Evolutionary conservation across 2,113 vertebrate species (phyloP).

Genomic region (Lipotes vexillifer): DNA sequence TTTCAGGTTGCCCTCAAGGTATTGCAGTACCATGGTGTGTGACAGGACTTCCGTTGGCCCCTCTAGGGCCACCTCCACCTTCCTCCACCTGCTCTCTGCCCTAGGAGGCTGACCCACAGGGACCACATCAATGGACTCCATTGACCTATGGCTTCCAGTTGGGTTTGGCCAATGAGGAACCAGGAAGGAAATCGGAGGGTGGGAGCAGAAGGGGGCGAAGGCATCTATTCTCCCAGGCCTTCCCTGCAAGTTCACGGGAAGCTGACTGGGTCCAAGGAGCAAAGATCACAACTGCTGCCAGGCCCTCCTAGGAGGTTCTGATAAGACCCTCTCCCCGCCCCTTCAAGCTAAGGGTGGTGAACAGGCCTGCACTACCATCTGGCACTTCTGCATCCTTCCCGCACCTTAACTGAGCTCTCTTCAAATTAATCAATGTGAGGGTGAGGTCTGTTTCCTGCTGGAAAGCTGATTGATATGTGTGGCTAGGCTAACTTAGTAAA

Average conservation of each 20-base stretch:
- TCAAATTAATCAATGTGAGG: background rate
- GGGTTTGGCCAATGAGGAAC: background rate
- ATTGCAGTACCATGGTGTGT: background rate
- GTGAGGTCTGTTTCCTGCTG: background rate
- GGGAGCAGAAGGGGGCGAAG: background rate
- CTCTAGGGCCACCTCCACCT: background rate
- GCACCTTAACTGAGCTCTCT: background rate
- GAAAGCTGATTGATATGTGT: background rate
- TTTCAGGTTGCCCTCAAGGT: background rate
- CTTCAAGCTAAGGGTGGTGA: background rate
- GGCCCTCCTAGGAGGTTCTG: background rate
- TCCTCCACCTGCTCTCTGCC: background rate
- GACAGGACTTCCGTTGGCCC: fast-evolving
- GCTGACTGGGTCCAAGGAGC: background rate
- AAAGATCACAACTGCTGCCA: background rate
- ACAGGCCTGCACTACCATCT: background rate
- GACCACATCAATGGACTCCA: background rate
- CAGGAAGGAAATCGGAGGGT: background rate
- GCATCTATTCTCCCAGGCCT: background rate
- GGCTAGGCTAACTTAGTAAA: background rate
- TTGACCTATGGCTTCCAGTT: background rate
- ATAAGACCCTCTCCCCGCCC: background rate
- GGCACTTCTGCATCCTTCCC: background rate
- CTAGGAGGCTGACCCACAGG: background rate
- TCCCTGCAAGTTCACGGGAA: background rate